A percentile compares a stretch with the other conserved stretches of the same genome.
phyloP scores from a whole-genome alignment of 1,140 invertebrate genomes.

The Meloidogyne chitwoodi region DNA sequence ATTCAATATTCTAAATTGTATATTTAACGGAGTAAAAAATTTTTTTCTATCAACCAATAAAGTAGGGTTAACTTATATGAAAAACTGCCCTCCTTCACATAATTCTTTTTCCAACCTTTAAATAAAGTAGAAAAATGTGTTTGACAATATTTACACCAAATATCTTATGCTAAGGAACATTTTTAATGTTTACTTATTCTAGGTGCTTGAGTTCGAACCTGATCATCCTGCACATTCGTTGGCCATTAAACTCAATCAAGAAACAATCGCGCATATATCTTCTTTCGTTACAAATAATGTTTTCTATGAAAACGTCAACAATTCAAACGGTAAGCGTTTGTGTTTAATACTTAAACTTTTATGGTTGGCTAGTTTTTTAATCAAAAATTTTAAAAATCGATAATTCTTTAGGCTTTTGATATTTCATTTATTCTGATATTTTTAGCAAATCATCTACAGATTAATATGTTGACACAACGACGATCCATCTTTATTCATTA shows the following conservation, averaged over 20 bases:
- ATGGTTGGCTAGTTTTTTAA: too few relatives aligned
- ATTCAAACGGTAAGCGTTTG: constrained; percentile 70
- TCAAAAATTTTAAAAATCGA: too few relatives aligned
- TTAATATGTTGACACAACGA: constrained; percentile 90
- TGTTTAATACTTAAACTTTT: too few relatives aligned
- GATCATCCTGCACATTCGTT: constrained; percentile 65
- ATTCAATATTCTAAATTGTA: too few relatives aligned
- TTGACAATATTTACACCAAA: too few relatives aligned
- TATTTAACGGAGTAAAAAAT: too few relatives aligned
- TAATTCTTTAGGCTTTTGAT: constrained; percentile 1
- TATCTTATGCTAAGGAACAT: too few relatives aligned
- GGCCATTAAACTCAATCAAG: constrained; percentile 26
- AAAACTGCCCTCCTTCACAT: too few relatives aligned
- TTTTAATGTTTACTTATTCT: neutral
- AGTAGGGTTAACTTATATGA: too few relatives aligned
- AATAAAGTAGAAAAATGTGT: too few relatives aligned
- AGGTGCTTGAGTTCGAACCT: constrained; percentile 61
- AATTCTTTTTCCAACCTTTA: too few relatives aligned
- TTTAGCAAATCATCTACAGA: constrained; percentile 83
- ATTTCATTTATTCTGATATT: constrained; percentile 66
- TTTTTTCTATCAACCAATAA: too few relatives aligned
- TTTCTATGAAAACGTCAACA: constrained; percentile 70
- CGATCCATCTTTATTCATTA: constrained; percentile 91
- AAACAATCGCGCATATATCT: constrained; percentile 31
- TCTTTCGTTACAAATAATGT: constrained; percentile 70